Conservation (phyloP, 2,888 invertebrate species). For the Spatulosminthurus flaviceps region DNA sequence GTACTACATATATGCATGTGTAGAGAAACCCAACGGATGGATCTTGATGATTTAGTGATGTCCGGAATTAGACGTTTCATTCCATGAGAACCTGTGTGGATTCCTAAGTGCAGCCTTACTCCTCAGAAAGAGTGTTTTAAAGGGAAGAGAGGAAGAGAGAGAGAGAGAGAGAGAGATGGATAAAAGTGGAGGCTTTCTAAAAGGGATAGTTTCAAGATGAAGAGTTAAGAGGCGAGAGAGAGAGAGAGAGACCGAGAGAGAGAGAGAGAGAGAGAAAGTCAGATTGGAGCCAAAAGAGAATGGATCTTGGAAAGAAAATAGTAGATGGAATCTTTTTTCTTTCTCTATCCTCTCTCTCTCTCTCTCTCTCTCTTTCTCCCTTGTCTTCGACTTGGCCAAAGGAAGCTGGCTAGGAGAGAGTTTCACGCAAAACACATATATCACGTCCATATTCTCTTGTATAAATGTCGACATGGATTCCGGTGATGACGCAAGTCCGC, state of each 20-base stretch:
- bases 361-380: constrained; percentile 24
- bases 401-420: constrained; percentile 52
- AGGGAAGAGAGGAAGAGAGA: no score
- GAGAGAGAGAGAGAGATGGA: neutral
- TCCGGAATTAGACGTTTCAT: constrained; percentile 36
- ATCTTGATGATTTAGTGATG: constrained; percentile 51
- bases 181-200: neutral
- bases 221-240: neutral
- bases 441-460: constrained; percentile 55
- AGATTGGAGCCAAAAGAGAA: neutral
- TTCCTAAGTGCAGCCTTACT: neutral
- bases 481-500: constrained; percentile 62
- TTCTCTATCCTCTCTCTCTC: constrained; percentile 26
- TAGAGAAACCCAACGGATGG: constrained; percentile 38
- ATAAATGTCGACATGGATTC: constrained; percentile 58
- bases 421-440: constrained; percentile 55
- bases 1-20: constrained; percentile 21
- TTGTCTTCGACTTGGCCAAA: constrained; percentile 33
- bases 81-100: neutral
- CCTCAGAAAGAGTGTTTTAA: neutral
- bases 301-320: constrained; percentile 1
- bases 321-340: constrained; percentile 25
- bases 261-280: neutral
- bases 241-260: neutral
- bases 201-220: neutral